Conservation (phyloP, 1,140 invertebrate species). For the Saccostrea glomerata region DNA sequence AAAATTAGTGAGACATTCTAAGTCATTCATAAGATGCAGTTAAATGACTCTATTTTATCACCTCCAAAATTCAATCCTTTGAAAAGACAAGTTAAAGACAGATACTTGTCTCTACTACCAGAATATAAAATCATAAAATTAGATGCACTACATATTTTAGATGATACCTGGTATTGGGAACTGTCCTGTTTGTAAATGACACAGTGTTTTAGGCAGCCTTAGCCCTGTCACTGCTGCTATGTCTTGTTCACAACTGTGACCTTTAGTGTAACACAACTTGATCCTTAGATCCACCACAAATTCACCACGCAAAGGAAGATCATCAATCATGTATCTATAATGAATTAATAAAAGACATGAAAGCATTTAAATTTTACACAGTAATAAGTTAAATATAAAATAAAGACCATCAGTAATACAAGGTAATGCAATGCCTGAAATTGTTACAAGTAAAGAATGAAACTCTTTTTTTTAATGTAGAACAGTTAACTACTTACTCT, state of each 20-base stretch:
- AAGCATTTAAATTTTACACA: too few relatives aligned
- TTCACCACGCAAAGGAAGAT: background rate
- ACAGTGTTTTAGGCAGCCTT: background rate
- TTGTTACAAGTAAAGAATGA: too few relatives aligned
- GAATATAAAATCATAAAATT: too few relatives aligned
- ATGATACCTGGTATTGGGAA: conserved; percentile 1
- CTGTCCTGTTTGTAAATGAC: conserved; percentile 2
- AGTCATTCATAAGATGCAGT: too few relatives aligned
- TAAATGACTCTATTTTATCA: too few relatives aligned
- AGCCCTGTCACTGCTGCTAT: background rate
- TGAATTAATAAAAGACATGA: background rate
- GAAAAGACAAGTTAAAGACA: too few relatives aligned
- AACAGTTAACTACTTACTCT: conserved; percentile 6
- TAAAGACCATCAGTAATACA: background rate
- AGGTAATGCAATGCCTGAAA: background rate
- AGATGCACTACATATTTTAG: background rate
- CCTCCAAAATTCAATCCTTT: too few relatives aligned
- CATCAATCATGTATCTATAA: background rate
- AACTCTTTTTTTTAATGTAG: too few relatives aligned
- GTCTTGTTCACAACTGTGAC: background rate
- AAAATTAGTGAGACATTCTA: too few relatives aligned
- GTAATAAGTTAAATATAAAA: too few relatives aligned
- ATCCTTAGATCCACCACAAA: background rate
- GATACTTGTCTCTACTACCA: too few relatives aligned
- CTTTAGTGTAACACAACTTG: background rate